Evolutionary conservation across 2,797 vertebrate species (phyloP), one percentile per base, ranked within the genome.

Genomic region (Botia almorhae): DNA sequence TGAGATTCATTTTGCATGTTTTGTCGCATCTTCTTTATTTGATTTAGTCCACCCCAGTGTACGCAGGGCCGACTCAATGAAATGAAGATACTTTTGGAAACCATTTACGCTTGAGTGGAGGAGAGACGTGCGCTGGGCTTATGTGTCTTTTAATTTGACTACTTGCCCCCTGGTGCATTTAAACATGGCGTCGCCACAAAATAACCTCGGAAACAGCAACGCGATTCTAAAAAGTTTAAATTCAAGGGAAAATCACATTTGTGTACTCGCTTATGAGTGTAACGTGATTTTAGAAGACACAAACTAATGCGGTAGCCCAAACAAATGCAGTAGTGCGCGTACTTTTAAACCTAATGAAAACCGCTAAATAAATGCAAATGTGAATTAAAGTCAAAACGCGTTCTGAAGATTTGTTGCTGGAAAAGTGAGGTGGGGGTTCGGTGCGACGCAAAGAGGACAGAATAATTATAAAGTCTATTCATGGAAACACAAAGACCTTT

Each of bases 401-500:
- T 77, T 69, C 16, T 69, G 64, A 79, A 63, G 46, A 65, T 33
- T 29, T 74, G 63, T 39, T 63, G 16, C 6, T 23, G 73, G 58
- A 51, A 71, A 70, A 43, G 69, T 16, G 39, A 68, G 21, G 55
- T 29, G 53, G 74, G 29, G 68, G 29, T 73, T 39, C 21, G 46
- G 33, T 13, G 51, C 46, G 23, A 79, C n/a, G 26, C 58, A 82
- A 70, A 56, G 21, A 29, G 68, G 61, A 26, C 50, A 23, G 60
- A 71, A 82, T 82, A 67, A 86, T 82, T 53, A 51, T 46, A 33
- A 67, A 56, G 19, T 60, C 50, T 82, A 74, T 69, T 82, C 80
- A 64, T 77, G 73, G 77, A 61, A 33, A 19, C 26, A 21, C 58
- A 71, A 77, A 53, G 23, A 76, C 65, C 39, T 74, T 84, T 74